phyloP scores from a whole-genome alignment of 2,797 vertebrate species.

The Brachyrhaphis roseni region DNA sequence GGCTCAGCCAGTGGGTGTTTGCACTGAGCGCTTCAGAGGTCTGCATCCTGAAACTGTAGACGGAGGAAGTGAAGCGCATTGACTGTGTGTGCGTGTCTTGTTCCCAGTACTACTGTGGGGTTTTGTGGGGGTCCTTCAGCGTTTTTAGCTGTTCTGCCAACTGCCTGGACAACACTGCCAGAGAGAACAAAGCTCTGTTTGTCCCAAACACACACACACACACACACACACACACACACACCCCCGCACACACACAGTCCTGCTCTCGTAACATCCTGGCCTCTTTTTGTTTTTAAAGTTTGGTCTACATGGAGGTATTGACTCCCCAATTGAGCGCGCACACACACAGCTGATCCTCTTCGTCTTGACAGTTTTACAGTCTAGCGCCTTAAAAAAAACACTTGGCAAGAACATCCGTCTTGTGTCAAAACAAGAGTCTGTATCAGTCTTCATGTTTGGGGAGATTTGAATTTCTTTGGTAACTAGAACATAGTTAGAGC shows the following conservation, averaged over 20 bases:
- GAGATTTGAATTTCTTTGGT: constrained; percentile 3
- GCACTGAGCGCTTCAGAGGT: constrained; percentile 17
- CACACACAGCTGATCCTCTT: constrained; percentile 34
- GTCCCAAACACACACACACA: constrained; percentile 29
- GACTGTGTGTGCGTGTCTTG: constrained; percentile 40
- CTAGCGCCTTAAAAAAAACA: constrained; percentile 7
- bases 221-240: constrained; percentile 15
- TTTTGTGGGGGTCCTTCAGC: constrained; percentile 58
- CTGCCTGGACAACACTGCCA: constrained; percentile 58
- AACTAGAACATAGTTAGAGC: background rate
- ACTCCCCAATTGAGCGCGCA: constrained; percentile 23
- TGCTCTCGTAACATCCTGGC: constrained; percentile 58
- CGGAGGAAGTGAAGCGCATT: constrained; percentile 48
- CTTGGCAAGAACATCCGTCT: constrained; percentile 20
- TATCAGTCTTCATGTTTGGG: constrained; percentile 3
- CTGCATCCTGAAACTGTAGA: constrained; percentile 40
- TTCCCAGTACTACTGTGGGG: constrained; percentile 46
- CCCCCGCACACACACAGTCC: constrained; percentile 16
- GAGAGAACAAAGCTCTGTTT: constrained; percentile 70
- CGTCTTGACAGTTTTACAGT: constrained; percentile 51
- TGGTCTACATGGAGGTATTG: constrained; percentile 47
- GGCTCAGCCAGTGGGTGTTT: constrained; percentile 1
- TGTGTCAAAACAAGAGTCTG: constrained; percentile 25
- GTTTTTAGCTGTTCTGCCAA: constrained; percentile 64
- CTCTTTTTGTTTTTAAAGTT: constrained; percentile 56